Evolutionary conservation across 2,888 invertebrate species (phyloP), one percentile per base, ranked within the genome.

Genomic region (Cheilosia vernalis): DNA sequence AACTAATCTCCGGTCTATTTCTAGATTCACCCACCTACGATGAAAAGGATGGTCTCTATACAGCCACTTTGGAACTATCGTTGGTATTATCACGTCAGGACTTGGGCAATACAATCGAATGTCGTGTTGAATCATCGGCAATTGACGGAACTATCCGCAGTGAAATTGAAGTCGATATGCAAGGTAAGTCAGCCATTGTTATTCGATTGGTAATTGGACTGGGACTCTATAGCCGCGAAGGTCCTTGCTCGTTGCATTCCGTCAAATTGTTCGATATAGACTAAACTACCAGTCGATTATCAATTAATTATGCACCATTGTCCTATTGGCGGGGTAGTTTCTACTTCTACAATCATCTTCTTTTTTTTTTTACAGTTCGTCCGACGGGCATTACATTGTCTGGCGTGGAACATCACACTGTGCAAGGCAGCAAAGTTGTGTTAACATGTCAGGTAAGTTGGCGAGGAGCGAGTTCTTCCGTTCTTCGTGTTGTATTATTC

Each of bases 381-480:
- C 97, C 98, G 3, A 94, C 95, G 89, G 94, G 94, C 89, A 95
- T 97, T 90, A 94, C 94, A 88, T 94, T 98, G 88, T 93, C 94
- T 30, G 97, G 97, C 4, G 95, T 96, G 19, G 95, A 95, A 51
- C 94, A 95, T 88, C 96, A 97, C 91, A 96, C 96, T 33, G 95
- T 96, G 9, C 96, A 96, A 89, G 97, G 97, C 30, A 95, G 95
- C 7, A 94, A 95, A 89, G 95, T 98, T 69, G 94, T 95, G 69
- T 94, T 98, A 84, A 94, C 95, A 90, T 98, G 98, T 90, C 87
- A 91, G 89, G 92, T 92, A 90, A 91, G 91, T 90, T 87, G 9
- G 9, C 37, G 27, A 33, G 55, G 55, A 17, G 37, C 37, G 4
- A 13, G 37, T 13, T 13, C 37, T 61, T 24, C 24, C 21, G 13